phyloP scores from a whole-genome alignment of 2,797 vertebrate genomes.

The Apogon talboti region DNA sequence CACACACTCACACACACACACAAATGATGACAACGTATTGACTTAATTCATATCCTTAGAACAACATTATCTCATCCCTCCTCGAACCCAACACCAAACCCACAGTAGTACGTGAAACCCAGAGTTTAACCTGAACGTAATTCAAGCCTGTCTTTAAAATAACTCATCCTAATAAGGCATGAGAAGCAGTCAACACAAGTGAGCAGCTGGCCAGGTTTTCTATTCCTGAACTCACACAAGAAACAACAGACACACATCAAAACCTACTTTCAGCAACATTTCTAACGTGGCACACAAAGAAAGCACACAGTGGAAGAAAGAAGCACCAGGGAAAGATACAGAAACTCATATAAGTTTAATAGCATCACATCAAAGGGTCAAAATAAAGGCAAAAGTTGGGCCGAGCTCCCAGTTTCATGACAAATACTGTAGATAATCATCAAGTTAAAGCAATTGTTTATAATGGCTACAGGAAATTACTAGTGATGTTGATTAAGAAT shows the following conservation, averaged over 20 bases:
- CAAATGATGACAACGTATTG: constrained; percentile 33
- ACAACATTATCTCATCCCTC: constrained; percentile 4
- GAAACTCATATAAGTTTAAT: background rate
- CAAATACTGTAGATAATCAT: constrained; percentile 2
- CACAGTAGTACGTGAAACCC: background rate
- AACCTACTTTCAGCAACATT: background rate
- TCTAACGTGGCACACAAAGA: too few relatives aligned
- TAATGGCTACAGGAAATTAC: constrained; percentile 9
- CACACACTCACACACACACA: background rate
- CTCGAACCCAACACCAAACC: background rate
- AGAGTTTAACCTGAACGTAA: constrained; percentile 16
- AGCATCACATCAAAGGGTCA: background rate
- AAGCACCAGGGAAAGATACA: background rate
- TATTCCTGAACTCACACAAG: constrained; percentile 56
- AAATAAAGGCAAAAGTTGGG: background rate
- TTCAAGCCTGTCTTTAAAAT: constrained; percentile 45
- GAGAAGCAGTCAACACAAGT: constrained; percentile 30
- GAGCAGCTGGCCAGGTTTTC: constrained; percentile 45
- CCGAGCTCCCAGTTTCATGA: constrained; percentile 4
- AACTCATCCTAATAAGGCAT: constrained; percentile 51
- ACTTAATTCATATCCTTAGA: constrained; percentile 33
- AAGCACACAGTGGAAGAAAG: too few relatives aligned
- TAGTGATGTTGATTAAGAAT: constrained; percentile 12
- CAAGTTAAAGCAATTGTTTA: constrained; percentile 1
- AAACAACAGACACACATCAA: constrained; percentile 24